Evolutionary conservation across 2,888 invertebrate species (phyloP).

Genomic region (Ormyrus labotus): DNA sequence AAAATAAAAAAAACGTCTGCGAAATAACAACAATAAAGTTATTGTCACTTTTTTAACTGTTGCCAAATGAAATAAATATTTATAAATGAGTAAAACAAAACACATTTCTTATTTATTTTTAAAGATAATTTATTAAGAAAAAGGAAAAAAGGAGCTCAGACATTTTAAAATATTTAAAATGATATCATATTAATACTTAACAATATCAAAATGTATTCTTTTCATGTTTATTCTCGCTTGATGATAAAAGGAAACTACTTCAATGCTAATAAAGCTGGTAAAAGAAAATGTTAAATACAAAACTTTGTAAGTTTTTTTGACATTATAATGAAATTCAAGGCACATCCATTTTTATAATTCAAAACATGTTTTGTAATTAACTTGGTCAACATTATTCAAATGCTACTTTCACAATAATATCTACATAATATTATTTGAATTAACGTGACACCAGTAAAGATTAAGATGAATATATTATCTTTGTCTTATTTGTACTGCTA

Average conservation of each 20-base stretch:
- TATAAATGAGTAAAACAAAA: constrained; percentile 23
- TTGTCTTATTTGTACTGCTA: constrained; percentile 39
- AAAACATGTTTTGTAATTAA: constrained; percentile 23
- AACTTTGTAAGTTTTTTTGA: background rate
- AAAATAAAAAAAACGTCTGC: constrained; percentile 32
- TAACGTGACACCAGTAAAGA: constrained; percentile 1
- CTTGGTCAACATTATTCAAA: constrained; percentile 16
- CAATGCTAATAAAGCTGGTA: constrained; percentile 12
- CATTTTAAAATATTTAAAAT: constrained; percentile 23
- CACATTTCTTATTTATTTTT: constrained; percentile 15
- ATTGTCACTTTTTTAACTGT: constrained; percentile 37
- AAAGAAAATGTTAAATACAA: background rate
- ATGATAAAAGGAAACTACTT: constrained; percentile 13
- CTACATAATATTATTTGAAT: constrained; percentile 15
- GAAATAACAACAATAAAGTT: constrained; percentile 32
- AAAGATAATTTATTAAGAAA: constrained; percentile 1
- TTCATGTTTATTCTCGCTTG: background rate
- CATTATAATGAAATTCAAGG: constrained; percentile 44
- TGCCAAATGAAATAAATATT: constrained; percentile 52
- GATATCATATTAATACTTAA: constrained; percentile 12
- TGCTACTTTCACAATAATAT: background rate
- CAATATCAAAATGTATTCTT: background rate
- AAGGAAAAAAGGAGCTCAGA: background rate
- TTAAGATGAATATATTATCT: constrained; percentile 8
- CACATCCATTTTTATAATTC: constrained; percentile 35